Evolutionary conservation across 2,888 invertebrate species (phyloP), one percentile per base, ranked within the genome.

Genomic region (Napeogenes inachia): DNA sequence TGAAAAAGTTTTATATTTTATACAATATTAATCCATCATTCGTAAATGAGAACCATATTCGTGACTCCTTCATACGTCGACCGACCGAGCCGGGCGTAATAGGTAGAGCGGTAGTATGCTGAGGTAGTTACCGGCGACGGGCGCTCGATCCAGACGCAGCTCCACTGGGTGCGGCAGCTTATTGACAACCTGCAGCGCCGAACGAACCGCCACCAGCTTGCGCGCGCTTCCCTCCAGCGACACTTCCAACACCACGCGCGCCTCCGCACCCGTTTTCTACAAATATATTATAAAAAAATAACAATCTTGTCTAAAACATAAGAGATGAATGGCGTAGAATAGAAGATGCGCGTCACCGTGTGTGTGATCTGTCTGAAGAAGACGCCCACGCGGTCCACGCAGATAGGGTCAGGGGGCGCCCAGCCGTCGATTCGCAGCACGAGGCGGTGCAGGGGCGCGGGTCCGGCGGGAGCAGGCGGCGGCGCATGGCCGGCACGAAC

Each of bases 331-430:
- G 12, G 32, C 30, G 13, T 30, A 50, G 21, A 30, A 30, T 4
- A 30, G 30, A 10, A 30, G 30, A 10, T 4, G n/a, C 10, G 8
- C 57, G 61, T 62, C 46, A 87, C 88, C 68, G 74, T 66, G 45
- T 89, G 87, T 61, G 83, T 81, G 64, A 88, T 72, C 4, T 79
- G 93, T n/a, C 97, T 88, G 80, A 99, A 99, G 89, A 95, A 99
- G 54, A 96, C 93, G 2, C 99, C 99, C 32, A 99, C 98, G 82
- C 96, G 95, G 85, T 99, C 99, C 0, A 99, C 96, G 8, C 98
- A 96, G 13, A 99, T 95, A 0, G 99, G 97, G 70, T 95, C 94
- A 58, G 97, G 93, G 70, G 92, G 88, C 68, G 94, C 92, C 98
- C 98, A 99, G 59, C 97, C 98, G 71, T 97, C 96, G 32, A 99